Percentiles rank a stretch among this genome's conserved stretches.
phyloP scores from a whole-genome alignment of 2,797 vertebrate genomes.

The Diplodus puntazzo region DNA sequence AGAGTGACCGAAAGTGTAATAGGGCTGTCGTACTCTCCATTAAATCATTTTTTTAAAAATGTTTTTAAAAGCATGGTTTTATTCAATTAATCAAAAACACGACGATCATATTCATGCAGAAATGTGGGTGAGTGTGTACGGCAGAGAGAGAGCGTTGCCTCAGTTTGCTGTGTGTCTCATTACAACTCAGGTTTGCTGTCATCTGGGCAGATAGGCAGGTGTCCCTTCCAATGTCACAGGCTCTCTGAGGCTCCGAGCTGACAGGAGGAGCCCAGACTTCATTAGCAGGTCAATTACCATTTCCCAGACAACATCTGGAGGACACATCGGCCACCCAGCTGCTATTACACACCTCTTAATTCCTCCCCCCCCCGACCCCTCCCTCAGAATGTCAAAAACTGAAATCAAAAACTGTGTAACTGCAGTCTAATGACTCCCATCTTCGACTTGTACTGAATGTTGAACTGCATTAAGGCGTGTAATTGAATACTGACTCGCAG shows the following conservation, averaged over 20 bases:
- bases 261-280: conserved; percentile 62
- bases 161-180: background rate
- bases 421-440: conserved; percentile 30
- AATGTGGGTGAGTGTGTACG: background rate
- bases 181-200: conserved; percentile 30
- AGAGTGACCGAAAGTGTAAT: too few relatives aligned
- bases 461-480: conserved; percentile 30
- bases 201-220: conserved; percentile 59
- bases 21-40: too few relatives aligned
- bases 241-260: conserved; percentile 35
- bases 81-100: too few relatives aligned
- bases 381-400: conserved; percentile 38
- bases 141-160: background rate
- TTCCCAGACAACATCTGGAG: conserved; percentile 76
- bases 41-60: too few relatives aligned
- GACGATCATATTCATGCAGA: background rate
- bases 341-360: conserved; percentile 46
- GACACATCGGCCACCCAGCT: conserved; percentile 55
- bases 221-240: conserved; percentile 66
- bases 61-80: too few relatives aligned
- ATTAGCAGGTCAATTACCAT: conserved; percentile 73
- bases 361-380: conserved; percentile 1
- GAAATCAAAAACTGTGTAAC: conserved; percentile 39
- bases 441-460: conserved; percentile 6
- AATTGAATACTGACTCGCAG: conserved; percentile 27